Conservation (phyloP, 2,888 invertebrate genomes). For the Seira ritae region DNA sequence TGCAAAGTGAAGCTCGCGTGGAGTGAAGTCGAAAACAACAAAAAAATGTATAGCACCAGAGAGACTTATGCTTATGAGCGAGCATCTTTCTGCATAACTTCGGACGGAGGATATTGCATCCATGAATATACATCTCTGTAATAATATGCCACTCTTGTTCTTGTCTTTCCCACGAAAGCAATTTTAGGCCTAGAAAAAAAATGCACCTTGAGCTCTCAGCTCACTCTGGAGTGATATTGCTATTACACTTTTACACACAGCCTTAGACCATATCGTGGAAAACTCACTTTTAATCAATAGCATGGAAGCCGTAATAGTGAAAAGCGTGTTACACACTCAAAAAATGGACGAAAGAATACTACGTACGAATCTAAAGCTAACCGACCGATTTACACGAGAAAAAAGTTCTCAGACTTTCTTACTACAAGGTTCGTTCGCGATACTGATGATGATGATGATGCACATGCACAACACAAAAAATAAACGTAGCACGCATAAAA, state of each 20-base stretch:
- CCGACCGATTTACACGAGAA: not conserved
- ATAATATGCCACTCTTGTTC: constrained; percentile 5
- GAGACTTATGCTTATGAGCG: constrained; percentile 19
- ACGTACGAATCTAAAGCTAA: not conserved
- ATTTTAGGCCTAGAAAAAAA: constrained; percentile 35
- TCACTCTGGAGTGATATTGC: constrained; percentile 6
- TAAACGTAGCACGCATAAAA: constrained; percentile 2
- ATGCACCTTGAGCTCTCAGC: not conserved
- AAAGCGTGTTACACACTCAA: not conserved
- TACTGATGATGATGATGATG: not conserved
- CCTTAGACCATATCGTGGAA: constrained; percentile 47
- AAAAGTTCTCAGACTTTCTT: not conserved
- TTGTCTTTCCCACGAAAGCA: constrained; percentile 51
- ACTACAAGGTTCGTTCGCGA: not conserved
- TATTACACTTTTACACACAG: constrained; percentile 36
- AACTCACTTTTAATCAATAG: constrained; percentile 62
- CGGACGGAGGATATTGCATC: constrained; percentile 11
- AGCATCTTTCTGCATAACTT: constrained; percentile 11
- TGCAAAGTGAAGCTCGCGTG: not conserved
- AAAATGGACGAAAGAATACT: not conserved
- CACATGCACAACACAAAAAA: not conserved
- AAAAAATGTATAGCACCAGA: not conserved
- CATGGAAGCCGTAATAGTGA: constrained; percentile 24
- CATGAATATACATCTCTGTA: constrained; percentile 30
- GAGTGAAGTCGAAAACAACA: not conserved